Evolutionary conservation across 1,140 invertebrate species (phyloP).

Genomic region (Leptinotarsa texana): DNA sequence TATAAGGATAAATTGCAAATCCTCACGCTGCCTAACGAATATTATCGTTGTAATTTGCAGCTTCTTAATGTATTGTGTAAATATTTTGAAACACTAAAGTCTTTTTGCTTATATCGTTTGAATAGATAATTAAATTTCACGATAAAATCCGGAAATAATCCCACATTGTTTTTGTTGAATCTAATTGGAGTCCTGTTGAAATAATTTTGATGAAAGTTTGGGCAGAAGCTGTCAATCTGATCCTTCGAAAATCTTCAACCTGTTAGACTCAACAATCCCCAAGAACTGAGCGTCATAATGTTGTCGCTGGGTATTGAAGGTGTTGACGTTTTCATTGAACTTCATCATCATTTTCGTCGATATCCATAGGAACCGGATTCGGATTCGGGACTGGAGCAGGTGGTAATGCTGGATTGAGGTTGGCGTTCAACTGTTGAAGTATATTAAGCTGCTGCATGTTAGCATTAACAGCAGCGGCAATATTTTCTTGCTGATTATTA

Average conservation of each 20-base stretch:
- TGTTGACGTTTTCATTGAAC: background rate
- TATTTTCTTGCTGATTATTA: slow-evolving; percentile 39
- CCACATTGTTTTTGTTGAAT: background rate
- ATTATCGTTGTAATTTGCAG: too few relatives aligned
- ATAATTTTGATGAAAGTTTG: background rate
- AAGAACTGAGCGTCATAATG: background rate
- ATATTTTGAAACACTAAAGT: background rate
- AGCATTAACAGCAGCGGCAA: slow-evolving; percentile 45
- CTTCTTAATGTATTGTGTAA: too few relatives aligned
- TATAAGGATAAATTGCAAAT: too few relatives aligned
- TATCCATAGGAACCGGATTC: slow-evolving; percentile 39
- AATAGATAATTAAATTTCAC: background rate
- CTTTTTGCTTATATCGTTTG: background rate
- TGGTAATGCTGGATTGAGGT: slow-evolving; percentile 42
- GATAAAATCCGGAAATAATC: background rate
- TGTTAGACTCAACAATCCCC: background rate
- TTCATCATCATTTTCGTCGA: slow-evolving; percentile 42
- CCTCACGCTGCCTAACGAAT: too few relatives aligned
- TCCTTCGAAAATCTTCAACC: background rate
- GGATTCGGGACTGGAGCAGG: slow-evolving; percentile 37
- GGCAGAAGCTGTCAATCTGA: background rate
- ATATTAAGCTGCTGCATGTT: slow-evolving; percentile 54
- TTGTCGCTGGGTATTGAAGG: background rate
- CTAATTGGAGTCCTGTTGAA: too few relatives aligned
- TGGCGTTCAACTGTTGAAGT: slow-evolving; percentile 51